Percentiles rank a stretch among this genome's conserved stretches.
Evolutionary conservation across 37 sponge, comb jelly and placozoan species (phyloP).

Genomic region (Tethya wilhelma): DNA sequence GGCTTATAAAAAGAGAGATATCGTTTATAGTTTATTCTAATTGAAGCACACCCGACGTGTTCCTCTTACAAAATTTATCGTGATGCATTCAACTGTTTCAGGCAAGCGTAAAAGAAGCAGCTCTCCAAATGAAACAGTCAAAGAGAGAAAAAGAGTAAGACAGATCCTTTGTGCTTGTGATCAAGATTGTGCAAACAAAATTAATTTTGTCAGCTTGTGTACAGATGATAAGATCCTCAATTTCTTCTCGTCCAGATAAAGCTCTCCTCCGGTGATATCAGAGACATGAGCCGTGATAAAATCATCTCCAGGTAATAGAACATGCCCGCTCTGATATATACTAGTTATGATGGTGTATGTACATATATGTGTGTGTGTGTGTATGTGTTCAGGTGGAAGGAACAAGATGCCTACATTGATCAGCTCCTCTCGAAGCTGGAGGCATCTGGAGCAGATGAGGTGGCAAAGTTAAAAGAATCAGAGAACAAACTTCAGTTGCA

Average conservation of each 20-base stretch:
- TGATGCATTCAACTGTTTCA: too few relatives aligned
- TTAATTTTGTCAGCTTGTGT: too few relatives aligned
- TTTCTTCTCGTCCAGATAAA: conserved; percentile 29
- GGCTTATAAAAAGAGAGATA: too few relatives aligned
- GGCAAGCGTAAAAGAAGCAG: too few relatives aligned
- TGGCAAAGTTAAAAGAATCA: conserved; percentile 67
- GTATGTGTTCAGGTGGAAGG: conserved; percentile 73
- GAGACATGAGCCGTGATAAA: conserved; percentile 64
- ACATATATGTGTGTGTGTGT: background rate
- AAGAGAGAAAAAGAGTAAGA: too few relatives aligned
- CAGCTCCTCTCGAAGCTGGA: conserved; percentile 67
- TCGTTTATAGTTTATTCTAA: too few relatives aligned
- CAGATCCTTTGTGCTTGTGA: too few relatives aligned
- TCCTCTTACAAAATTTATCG: too few relatives aligned
- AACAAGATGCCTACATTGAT: conserved; percentile 88
- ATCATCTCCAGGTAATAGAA: conserved; percentile 49
- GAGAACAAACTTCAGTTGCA: conserved; percentile 79
- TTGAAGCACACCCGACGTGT: too few relatives aligned
- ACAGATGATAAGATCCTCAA: too few relatives aligned
- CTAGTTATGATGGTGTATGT: background rate
- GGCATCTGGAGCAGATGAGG: conserved; percentile 48
- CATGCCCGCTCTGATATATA: background rate
- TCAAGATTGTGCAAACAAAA: too few relatives aligned
- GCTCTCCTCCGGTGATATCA: conserved; percentile 45
- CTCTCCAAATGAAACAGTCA: too few relatives aligned